Base-by-base conservation (phyloP, 2,888 invertebrate genomes). In the Apeira syringaria region DNA sequence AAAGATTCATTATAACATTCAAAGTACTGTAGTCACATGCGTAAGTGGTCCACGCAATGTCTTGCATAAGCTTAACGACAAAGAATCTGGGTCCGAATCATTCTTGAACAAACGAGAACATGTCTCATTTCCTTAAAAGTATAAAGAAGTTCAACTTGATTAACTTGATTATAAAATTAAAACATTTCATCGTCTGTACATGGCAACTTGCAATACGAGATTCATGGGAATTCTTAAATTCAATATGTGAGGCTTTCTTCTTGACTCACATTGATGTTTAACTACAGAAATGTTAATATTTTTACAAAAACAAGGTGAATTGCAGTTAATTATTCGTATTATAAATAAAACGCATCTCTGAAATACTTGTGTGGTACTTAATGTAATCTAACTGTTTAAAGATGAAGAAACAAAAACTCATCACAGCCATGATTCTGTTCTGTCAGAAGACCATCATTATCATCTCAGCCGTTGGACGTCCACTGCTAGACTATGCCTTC, bases 31-130 rank as follows among this genome's bases (percentile, higher is more conserved):
- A 61, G 62, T 35, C 44, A 44, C 36, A 56, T 57, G 53, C 55
- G 59, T 60, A 62, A 53, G 59, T 58, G 50, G 53, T 52, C 35
- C 55, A 39, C 55, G 61, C 57, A 70, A 67, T 15, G 28, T 53
- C 50, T 70, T 68, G 62, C 71, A 58, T 43, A 63, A 66, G 67
- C 35, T 5, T 10, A 10, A 35, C 52, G 9, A 33, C 41, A 42
- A 49, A 54, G 59, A 56, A 60, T 61, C 39, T 57, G 55, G 51
- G 44, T 8, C 26, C 32, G 25, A 49, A 53, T 52, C 28, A 42
- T 48, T 44, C 24, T 43, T 40, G 17, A 27, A 42, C 27, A 30
- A 45, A 31, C 11, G 34, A 26, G 24, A 17, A 33, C 33, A 49
- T 47, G 43, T 29, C 12, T 47, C 29, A 40, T 41, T 36, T 37